Conservation (phyloP, 2,113 vertebrate species). For the Epinephelus moara region DNA sequence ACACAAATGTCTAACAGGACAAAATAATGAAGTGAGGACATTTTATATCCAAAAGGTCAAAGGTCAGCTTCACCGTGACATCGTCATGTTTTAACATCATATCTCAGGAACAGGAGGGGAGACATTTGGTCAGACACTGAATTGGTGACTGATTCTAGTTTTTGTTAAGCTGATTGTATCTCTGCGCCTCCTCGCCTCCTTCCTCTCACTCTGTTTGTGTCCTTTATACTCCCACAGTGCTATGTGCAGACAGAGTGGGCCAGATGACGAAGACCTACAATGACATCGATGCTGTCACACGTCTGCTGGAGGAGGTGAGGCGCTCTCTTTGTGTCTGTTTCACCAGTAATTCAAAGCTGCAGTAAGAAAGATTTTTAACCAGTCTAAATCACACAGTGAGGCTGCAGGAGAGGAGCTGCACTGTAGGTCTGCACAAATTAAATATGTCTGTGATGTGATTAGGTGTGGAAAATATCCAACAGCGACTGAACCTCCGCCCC, state of each 20-base stretch:
- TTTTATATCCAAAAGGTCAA: no score
- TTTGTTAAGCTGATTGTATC: background rate
- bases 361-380: background rate
- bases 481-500: background rate
- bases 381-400: background rate
- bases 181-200: background rate
- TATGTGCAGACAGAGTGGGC: conserved; percentile 99
- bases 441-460: background rate
- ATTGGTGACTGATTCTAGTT: no score
- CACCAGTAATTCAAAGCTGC: background rate
- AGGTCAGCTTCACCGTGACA: no score
- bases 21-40: no score
- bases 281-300: conserved; percentile 99
- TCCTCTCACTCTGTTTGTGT: background rate
- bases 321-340: background rate
- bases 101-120: no score
- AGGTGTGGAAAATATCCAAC: no score
- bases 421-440: background rate
- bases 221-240: conserved; percentile 84
- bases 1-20: no score
- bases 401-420: background rate
- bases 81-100: no score
- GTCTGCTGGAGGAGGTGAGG: conserved; percentile 96
- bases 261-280: conserved; percentile 99
- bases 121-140: no score